These are phyloP conservation scores for Platycheirus albimanus DNA, from an alignment of 2,888 invertebrate genomes.

Conservation along the genomic window DNA sequence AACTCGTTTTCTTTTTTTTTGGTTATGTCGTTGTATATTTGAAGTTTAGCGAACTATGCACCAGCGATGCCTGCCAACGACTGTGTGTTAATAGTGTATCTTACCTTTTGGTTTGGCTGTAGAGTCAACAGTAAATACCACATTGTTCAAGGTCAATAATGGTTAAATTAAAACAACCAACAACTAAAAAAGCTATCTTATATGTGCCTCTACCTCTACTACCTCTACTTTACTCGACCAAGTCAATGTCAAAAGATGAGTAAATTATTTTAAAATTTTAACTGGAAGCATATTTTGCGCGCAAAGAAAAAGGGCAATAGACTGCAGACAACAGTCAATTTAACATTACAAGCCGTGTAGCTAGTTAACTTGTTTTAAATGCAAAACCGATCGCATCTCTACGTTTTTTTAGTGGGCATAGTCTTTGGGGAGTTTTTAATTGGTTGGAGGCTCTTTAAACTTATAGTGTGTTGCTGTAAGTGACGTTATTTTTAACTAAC, in stretches of 20 bases:
- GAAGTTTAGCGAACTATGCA: constrained; percentile 55
- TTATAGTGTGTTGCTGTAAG: background rate
- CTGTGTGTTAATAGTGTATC: constrained; percentile 55
- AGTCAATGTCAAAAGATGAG: constrained; percentile 72
- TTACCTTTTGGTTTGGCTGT: constrained; percentile 47
- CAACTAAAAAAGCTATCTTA: constrained; percentile 13
- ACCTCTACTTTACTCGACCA: no score
- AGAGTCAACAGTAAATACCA: constrained; percentile 66
- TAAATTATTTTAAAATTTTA: constrained; percentile 25
- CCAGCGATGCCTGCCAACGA: constrained; percentile 54
- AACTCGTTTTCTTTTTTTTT: background rate
- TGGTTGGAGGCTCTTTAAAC: background rate
- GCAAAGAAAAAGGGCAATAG: constrained; percentile 68
- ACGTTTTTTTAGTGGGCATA: constrained; percentile 1
- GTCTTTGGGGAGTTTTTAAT: constrained; percentile 30
- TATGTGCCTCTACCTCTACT: no score
- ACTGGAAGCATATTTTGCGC: constrained; percentile 42
- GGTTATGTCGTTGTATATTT: background rate
- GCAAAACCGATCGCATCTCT: constrained; percentile 19
- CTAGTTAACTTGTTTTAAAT: constrained; percentile 34
- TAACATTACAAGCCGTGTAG: constrained; percentile 44
- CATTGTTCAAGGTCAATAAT: constrained; percentile 65
- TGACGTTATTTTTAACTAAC: constrained; percentile 20
- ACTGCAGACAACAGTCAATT: constrained; percentile 43
- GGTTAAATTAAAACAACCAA: constrained; percentile 47